Percentiles rank a stretch among this genome's conserved stretches.
Conservation (phyloP, 1,140 invertebrate species). For the Pseudomyrmex gracilis region DNA sequence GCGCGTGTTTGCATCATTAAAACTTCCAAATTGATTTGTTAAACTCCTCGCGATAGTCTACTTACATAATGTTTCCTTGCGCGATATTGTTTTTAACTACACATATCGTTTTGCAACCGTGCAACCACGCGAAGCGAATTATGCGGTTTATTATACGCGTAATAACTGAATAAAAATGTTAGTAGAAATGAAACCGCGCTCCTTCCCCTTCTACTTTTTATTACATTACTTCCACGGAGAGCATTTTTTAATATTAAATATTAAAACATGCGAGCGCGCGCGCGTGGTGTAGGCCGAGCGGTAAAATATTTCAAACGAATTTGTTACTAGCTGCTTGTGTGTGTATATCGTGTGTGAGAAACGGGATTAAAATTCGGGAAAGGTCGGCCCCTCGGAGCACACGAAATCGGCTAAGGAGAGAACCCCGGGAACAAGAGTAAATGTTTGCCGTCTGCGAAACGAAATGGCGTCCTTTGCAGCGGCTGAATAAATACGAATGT, state of each 20-base stretch:
- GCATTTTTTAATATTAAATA: slow-evolving; percentile 24
- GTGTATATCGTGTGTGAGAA: slow-evolving; percentile 6
- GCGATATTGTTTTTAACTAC: background rate
- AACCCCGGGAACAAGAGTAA: slow-evolving; percentile 70
- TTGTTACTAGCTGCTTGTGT: slow-evolving; percentile 30
- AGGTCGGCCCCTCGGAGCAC: slow-evolving; percentile 44
- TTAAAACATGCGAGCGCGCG: background rate
- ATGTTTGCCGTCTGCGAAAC: slow-evolving; percentile 71
- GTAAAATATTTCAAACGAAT: slow-evolving; percentile 8
- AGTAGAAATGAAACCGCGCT: background rate
- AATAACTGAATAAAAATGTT: slow-evolving; percentile 1
- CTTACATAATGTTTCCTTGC: slow-evolving; percentile 10
- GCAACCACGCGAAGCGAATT: background rate
- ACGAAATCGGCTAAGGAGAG: slow-evolving; percentile 58
- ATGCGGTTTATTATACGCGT: background rate
- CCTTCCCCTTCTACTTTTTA: background rate
- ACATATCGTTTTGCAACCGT: background rate
- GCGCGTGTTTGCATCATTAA: slow-evolving; percentile 15
- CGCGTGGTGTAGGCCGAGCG: background rate
- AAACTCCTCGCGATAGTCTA: background rate
- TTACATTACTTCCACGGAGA: background rate
- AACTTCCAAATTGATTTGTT: slow-evolving; percentile 39
- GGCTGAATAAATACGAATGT: slow-evolving; percentile 70
- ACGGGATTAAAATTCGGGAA: slow-evolving; percentile 64
- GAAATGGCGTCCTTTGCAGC: slow-evolving; percentile 68